phyloP scores from a whole-genome alignment of 2,113 vertebrate species.

The Daubentonia madagascariensis region DNA sequence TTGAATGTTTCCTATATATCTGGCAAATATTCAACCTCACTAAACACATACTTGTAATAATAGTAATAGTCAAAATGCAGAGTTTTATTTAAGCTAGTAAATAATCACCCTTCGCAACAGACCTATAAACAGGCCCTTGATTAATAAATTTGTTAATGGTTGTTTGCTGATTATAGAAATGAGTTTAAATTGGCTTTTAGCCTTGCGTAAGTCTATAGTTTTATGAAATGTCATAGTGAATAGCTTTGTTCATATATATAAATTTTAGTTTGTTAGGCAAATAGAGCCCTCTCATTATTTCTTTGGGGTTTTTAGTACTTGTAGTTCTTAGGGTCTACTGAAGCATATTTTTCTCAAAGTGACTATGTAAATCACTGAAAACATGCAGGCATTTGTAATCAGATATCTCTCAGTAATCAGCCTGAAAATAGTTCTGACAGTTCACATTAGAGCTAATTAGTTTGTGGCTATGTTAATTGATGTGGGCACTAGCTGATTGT shows the following conservation, averaged over 20 bases:
- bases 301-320: background rate
- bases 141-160: conserved; percentile 26
- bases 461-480: conserved; percentile 27
- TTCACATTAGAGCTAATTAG: conserved; percentile 40
- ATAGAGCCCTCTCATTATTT: background rate
- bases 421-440: background rate
- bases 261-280: background rate
- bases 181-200: background rate
- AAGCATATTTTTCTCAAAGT: background rate
- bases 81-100: conserved; percentile 40
- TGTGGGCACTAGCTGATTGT: background rate
- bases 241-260: background rate
- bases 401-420: conserved; percentile 12
- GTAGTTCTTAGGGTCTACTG: background rate
- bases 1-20: background rate
- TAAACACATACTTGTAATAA: background rate
- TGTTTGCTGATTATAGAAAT: conserved; percentile 5
- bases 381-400: background rate
- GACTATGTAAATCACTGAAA: conserved; percentile 21
- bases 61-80: background rate
- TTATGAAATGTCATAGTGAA: background rate
- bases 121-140: background rate
- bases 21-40: background rate
- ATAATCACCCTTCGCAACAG: background rate
- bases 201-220: background rate